Conservation (phyloP, 2,888 invertebrate species). For the Drosophila anceps region DNA sequence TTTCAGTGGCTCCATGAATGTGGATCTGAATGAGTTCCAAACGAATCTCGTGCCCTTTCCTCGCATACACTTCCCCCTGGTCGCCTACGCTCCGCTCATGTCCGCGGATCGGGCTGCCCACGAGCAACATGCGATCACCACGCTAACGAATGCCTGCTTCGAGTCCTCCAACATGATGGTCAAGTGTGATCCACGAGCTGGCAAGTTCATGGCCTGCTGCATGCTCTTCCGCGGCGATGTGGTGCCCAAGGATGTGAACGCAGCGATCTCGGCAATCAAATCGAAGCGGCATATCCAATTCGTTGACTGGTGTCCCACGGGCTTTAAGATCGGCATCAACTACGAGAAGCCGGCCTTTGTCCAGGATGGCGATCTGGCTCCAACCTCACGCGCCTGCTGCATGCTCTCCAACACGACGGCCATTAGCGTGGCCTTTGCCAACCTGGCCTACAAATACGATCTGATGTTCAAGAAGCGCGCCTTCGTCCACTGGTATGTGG, state of each 20-base stretch:
- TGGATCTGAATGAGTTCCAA: constrained; percentile 95
- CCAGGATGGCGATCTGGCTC: constrained; percentile 91
- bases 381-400: constrained; percentile 94
- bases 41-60: constrained; percentile 97
- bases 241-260: constrained; percentile 95
- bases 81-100: constrained; percentile 83
- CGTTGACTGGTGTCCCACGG: constrained; percentile 98
- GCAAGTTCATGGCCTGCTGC: constrained; percentile 96
- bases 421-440: constrained; percentile 95
- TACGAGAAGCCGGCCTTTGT: constrained; percentile 93
- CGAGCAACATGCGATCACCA: constrained; percentile 86
- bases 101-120: constrained; percentile 79
- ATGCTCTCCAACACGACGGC: constrained; percentile 97
- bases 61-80: constrained; percentile 89
- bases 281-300: constrained; percentile 92
- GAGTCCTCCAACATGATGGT: constrained; percentile 96
- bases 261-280: constrained; percentile 92
- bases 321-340: constrained; percentile 95
- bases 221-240: constrained; percentile 95
- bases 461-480: constrained; percentile 88
- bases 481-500: constrained; percentile 96
- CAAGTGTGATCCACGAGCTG: constrained; percentile 93
- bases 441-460: constrained; percentile 97
- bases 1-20: constrained; percentile 95
- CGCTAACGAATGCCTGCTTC: constrained; percentile 95